Evolutionary conservation across 2,797 vertebrate species (phyloP), one percentile per base, ranked within the genome.

Genomic region (Microcaecilia unicolor): DNA sequence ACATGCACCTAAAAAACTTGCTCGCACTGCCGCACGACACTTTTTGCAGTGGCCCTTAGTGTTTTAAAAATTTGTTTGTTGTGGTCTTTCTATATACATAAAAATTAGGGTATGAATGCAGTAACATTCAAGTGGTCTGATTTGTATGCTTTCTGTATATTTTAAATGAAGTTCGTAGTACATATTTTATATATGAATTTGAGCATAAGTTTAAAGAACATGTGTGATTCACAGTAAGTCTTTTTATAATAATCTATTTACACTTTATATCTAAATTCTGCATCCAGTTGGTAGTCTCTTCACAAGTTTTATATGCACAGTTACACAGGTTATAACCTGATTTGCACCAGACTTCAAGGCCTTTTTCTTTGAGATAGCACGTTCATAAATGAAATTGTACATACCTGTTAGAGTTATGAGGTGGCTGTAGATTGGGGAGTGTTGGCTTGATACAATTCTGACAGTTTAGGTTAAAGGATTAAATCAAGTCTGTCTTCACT

Each of bases 401-500:
- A 64, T 73, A 65, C 63, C 61, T 61, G 70, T 65, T 63, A 51
- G 59, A 70, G 59, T 67, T 73, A 67, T 69, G 56, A 75, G 64
- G 62, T 71, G 52, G 49, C 41, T 53, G 50, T 36, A 63, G 67
- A 55, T 45, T 55, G 75, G 59, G 64, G 24, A 53, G 68, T 29
- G 72, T 68, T 74, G 74, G 75, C 72, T 74, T 74, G 66, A 75
- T 67, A 69, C 50, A 51, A 66, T 52, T 70, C 58, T 67, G 71
- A 73, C 70, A 75, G 68, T 61, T 57, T 61, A 53, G 69, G 71
- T 72, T 61, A 65, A 74, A 71, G 70, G 70, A 76, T 64, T 62
- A 64, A 66, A 65, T 60, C 58, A 58, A 42, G 64, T 59, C 76
- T 79, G 80, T 81, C 83, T 77, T 75, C 80, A 65, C 58, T 41